Percentiles rank a stretch among this genome's conserved stretches.
These are phyloP conservation scores for Chalcosyrphus nemorum DNA, from an alignment of 2,888 invertebrate species.

Conservation along the genomic window DNA sequence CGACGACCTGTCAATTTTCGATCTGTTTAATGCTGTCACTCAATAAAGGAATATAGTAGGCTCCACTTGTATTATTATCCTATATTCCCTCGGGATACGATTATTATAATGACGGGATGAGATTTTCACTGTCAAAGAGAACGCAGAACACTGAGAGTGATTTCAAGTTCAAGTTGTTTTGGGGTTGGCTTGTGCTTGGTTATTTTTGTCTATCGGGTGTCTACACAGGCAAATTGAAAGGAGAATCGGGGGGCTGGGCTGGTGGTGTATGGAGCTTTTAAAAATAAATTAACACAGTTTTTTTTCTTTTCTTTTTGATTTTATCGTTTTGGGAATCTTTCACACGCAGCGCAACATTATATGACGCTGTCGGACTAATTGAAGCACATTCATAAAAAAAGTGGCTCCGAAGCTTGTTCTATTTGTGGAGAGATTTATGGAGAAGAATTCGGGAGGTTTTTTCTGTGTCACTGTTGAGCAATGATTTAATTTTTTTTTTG, in stretches of 20 bases:
- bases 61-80: neutral
- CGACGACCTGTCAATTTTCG: neutral
- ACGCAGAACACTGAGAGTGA: neutral
- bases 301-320: neutral
- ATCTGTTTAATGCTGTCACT: neutral
- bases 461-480: neutral
- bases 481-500: neutral
- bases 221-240: neutral
- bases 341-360: conserved; percentile 6
- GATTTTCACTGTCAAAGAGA: conserved; percentile 16
- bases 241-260: neutral
- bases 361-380: conserved; percentile 26
- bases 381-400: conserved; percentile 26
- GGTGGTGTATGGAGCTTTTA: conserved; percentile 19
- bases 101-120: neutral
- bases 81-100: neutral
- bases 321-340: conserved; percentile 10
- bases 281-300: conserved; percentile 36
- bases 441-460: neutral
- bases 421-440: conserved; percentile 39
- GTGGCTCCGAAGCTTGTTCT: conserved; percentile 12
- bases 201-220: conserved; percentile 41
- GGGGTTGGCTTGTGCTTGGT: neutral
- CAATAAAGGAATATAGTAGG: neutral
- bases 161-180: conserved; percentile 46